A percentile compares a stretch with the other conserved stretches of the same genome.
Evolutionary conservation across 1,140 invertebrate species (phyloP).

Genomic region (Coptotermes formosanus): DNA sequence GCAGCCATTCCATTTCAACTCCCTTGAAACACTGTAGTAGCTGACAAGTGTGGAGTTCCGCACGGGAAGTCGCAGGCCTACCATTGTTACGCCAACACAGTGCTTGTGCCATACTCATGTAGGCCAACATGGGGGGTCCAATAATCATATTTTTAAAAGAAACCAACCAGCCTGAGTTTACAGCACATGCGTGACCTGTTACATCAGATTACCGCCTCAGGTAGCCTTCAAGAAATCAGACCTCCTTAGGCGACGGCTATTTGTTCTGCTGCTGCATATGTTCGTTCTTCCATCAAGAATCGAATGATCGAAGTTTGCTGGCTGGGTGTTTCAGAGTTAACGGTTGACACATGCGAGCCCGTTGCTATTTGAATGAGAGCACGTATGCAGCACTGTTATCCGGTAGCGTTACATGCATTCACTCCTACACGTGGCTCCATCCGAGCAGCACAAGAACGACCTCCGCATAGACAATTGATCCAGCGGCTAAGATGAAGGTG

Average conservation of each 20-base stretch:
- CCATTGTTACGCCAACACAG: conserved; percentile 24
- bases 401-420: background rate
- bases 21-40: background rate
- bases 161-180: background rate
- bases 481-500: background rate
- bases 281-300: background rate
- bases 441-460: background rate
- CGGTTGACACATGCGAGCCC: background rate
- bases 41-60: conserved; percentile 6
- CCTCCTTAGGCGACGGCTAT: conserved; percentile 27
- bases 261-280: conserved; percentile 19
- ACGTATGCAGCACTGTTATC: background rate
- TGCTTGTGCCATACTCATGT: conserved; percentile 7
- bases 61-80: background rate
- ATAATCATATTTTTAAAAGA: conserved; percentile 2
- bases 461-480: background rate
- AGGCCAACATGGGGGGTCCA: conserved; percentile 10
- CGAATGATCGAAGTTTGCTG: conserved; percentile 1
- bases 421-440: background rate
- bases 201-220: conserved; percentile 27
- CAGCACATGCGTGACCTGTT: conserved; percentile 25
- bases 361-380: background rate
- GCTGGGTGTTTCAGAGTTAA: background rate
- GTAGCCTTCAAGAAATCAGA: conserved; percentile 23
- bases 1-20: background rate